phyloP scores from a whole-genome alignment of 2,888 invertebrate species.

The Priocnemis perturbator region DNA sequence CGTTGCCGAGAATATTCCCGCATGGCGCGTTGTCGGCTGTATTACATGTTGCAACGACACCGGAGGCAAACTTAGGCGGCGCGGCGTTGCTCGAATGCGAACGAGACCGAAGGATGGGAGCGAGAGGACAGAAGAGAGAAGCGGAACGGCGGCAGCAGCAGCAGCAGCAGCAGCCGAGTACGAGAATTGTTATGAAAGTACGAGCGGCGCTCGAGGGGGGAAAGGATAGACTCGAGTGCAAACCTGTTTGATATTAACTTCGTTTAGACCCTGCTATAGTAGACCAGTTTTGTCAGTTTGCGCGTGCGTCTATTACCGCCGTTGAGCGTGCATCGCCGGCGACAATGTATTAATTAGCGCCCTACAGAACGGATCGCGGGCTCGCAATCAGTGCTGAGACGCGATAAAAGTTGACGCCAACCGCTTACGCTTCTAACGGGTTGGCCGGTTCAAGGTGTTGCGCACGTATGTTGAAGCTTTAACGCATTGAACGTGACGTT shows the following conservation, averaged over 20 bases:
- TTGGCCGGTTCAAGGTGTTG: no score
- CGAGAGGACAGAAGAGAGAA: slow-evolving; percentile 16
- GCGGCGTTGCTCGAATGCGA: slow-evolving; percentile 15
- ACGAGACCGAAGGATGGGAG: slow-evolving; percentile 1
- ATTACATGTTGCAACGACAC: slow-evolving; percentile 28
- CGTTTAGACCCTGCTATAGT: slow-evolving; percentile 31
- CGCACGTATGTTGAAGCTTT: no score
- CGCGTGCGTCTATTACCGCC: slow-evolving; percentile 1
- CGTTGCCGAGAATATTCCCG: slow-evolving; percentile 9
- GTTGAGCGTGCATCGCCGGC: slow-evolving; percentile 33
- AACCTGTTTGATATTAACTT: slow-evolving; percentile 50
- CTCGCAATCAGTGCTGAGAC: no score
- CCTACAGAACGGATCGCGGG: no score
- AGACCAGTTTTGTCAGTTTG: slow-evolving; percentile 47
- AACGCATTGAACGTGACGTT: no score
- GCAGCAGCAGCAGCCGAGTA: slow-evolving; percentile 1
- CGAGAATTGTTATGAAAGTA: slow-evolving; percentile 44
- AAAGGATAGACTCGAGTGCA: slow-evolving; percentile 24
- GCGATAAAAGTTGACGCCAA: no score
- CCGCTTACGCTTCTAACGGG: no score
- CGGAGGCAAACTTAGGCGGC: slow-evolving; percentile 35
- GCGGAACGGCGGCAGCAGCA: neutral
- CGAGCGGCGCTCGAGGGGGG: slow-evolving; percentile 14
- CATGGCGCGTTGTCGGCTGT: slow-evolving; percentile 12
- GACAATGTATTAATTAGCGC: slow-evolving; percentile 43